These are phyloP conservation scores for Rhagium mordax DNA, from an alignment of 2,888 invertebrate species.

Conservation along the genomic window DNA sequence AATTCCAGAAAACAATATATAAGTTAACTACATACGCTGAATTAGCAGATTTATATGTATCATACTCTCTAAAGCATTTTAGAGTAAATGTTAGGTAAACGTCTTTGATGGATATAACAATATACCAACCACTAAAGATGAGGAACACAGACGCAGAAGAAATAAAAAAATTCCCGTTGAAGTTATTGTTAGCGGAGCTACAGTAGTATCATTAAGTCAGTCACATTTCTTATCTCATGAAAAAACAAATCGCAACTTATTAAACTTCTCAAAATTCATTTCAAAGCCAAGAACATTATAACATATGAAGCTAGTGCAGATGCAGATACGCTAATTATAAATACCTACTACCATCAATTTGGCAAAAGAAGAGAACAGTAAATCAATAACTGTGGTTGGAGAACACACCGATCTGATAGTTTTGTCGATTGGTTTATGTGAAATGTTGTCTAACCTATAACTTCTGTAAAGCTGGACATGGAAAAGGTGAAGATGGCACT, in stretches of 20 bases:
- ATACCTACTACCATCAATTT: slow-evolving; percentile 6
- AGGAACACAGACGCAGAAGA: neutral
- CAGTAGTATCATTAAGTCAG: neutral
- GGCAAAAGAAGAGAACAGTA: neutral
- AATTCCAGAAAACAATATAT: no score
- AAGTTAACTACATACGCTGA: neutral
- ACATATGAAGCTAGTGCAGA: neutral
- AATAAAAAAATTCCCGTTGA: slow-evolving; percentile 10
- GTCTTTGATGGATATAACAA: neutral
- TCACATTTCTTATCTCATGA: neutral
- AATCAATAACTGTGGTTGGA: neutral
- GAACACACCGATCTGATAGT: slow-evolving; percentile 17
- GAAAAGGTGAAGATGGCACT: neutral
- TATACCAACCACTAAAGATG: neutral
- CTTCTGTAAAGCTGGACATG: neutral
- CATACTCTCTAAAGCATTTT: slow-evolving; percentile 1
- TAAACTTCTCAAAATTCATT: slow-evolving; percentile 8
- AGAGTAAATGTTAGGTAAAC: neutral
- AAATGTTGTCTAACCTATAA: slow-evolving; percentile 1
- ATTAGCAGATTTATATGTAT: neutral
- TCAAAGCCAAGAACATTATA: neutral
- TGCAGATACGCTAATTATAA: slow-evolving; percentile 6
- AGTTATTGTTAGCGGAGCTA: neutral
- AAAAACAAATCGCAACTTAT: slow-evolving; percentile 6
- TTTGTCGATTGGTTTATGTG: slow-evolving; percentile 1